phyloP scores from a whole-genome alignment of 2,888 invertebrate genomes.

The Cantharis rufa region DNA sequence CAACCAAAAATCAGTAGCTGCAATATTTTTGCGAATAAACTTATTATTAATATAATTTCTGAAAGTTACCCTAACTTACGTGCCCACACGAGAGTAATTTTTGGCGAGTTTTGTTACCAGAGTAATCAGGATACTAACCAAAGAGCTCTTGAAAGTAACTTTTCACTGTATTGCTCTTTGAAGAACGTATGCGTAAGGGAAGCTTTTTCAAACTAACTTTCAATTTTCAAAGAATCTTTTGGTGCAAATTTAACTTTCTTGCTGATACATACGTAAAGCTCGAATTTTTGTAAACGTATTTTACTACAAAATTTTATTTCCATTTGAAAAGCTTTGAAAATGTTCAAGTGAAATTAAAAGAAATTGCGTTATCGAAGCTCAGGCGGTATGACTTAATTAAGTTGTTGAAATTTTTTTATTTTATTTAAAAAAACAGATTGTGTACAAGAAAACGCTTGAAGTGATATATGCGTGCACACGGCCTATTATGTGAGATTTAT shows the following conservation, averaged over 20 bases:
- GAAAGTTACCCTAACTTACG: not conserved
- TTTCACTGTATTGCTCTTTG: not conserved
- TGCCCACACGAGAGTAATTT: not conserved
- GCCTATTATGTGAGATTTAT: slow-evolving; percentile 2
- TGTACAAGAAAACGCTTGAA: not conserved
- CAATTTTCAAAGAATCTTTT: not conserved
- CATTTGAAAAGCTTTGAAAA: not conserved
- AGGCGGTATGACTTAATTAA: not conserved
- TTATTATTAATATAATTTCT: not conserved
- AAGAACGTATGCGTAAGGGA: slow-evolving; percentile 1
- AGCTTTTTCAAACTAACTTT: not conserved
- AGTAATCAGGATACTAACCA: not conserved
- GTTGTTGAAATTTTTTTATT: not conserved
- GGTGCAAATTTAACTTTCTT: not conserved
- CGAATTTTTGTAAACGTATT: not conserved
- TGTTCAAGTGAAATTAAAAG: not conserved
- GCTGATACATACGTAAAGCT: not conserved
- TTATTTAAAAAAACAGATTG: not conserved
- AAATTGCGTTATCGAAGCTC: not conserved
- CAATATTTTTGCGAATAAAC: not conserved
- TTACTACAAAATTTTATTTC: not conserved
- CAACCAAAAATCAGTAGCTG: not conserved
- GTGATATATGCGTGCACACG: slow-evolving; percentile 1
- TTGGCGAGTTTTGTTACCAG: slow-evolving; percentile 2
- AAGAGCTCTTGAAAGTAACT: not conserved